Conservation (phyloP, 1,140 invertebrate species). For the Wiebesia pumilae region DNA sequence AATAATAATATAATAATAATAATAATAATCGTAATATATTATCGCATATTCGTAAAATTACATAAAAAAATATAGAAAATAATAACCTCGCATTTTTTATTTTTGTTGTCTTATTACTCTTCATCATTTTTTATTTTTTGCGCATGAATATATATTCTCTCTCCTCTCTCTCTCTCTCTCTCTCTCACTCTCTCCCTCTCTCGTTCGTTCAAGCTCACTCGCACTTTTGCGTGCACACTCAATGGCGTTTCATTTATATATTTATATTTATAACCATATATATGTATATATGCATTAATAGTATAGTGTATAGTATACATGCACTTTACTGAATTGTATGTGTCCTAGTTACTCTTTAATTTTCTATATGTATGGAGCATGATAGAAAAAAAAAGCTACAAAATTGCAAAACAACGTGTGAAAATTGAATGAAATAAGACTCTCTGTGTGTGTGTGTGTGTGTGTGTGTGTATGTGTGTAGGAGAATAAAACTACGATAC, state of each 20-base stretch:
- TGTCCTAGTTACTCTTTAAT: neutral
- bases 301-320: conserved; percentile 33
- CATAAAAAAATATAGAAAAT: conserved; percentile 76
- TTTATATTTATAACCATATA: conserved; percentile 32
- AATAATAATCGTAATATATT: conserved; percentile 71
- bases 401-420: conserved; percentile 22
- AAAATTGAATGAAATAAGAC: neutral
- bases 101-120: conserved; percentile 54
- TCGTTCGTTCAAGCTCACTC: conserved; percentile 51
- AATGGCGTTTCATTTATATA: conserved; percentile 40
- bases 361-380: conserved; percentile 2
- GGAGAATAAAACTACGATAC: conserved; percentile 33
- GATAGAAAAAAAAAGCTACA: conserved; percentile 1
- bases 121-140: conserved; percentile 54
- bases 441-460: conserved; percentile 18
- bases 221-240: conserved; percentile 44
- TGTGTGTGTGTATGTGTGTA: conserved; percentile 28
- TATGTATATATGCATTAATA: neutral
- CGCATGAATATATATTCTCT: conserved; percentile 53
- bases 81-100: conserved; percentile 69
- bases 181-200: conserved; percentile 17
- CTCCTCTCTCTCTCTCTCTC: conserved; percentile 46
- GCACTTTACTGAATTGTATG: conserved; percentile 40
- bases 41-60: conserved; percentile 73
- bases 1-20: conserved; percentile 59